phyloP scores from a whole-genome alignment of 2,888 invertebrate genomes.

The Augochlorella aurata region DNA sequence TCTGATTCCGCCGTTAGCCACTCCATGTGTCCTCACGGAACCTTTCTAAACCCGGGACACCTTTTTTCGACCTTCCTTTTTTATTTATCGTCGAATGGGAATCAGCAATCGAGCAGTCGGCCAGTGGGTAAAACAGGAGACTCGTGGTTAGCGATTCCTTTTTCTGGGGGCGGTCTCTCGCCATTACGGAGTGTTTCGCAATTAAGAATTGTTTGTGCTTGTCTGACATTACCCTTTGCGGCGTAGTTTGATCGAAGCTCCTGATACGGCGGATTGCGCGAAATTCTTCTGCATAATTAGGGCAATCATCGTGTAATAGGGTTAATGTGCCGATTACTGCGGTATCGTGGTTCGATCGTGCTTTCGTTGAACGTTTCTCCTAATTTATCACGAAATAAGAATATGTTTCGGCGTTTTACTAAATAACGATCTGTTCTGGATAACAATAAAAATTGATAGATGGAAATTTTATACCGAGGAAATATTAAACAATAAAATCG shows the following conservation, averaged over 20 bases:
- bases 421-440: too few species aligned
- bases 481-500: too few species aligned
- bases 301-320: background rate
- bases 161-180: background rate
- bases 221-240: background rate
- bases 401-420: too few species aligned
- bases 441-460: too few species aligned
- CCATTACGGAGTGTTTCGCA: background rate
- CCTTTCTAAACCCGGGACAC: slow-evolving; percentile 3
- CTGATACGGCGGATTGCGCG: background rate
- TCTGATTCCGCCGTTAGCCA: slow-evolving; percentile 57
- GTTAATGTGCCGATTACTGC: too few species aligned
- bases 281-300: background rate
- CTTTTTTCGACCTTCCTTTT: background rate
- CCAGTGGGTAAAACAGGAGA: slow-evolving; percentile 4
- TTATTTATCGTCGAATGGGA: slow-evolving; percentile 27
- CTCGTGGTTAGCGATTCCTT: background rate
- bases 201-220: slow-evolving; percentile 3
- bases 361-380: too few species aligned
- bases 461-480: too few species aligned
- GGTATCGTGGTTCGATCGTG: too few species aligned
- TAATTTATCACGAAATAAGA: too few species aligned
- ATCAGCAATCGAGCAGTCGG: slow-evolving; percentile 16
- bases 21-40: slow-evolving; percentile 61
- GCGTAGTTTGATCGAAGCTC: background rate